Percentiles rank a stretch among this genome's conserved stretches.
phyloP scores from a whole-genome alignment of 1,140 invertebrate genomes.

The Asbolus verrucosus region DNA sequence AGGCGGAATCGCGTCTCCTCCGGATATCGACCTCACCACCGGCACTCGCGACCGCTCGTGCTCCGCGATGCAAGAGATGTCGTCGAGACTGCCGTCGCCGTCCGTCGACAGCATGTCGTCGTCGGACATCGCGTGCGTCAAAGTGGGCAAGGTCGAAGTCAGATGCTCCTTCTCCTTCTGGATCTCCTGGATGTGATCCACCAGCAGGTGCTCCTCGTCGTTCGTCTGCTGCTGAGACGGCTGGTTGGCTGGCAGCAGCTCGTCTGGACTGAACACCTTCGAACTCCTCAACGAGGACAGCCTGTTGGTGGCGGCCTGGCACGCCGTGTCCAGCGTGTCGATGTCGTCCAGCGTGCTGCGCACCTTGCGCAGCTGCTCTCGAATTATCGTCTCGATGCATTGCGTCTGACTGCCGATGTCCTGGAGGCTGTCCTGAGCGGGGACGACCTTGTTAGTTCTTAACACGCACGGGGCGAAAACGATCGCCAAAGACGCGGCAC shows the following conservation, averaged over 20 bases:
- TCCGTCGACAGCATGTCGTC: slow-evolving; percentile 85
- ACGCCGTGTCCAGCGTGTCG: slow-evolving; percentile 85
- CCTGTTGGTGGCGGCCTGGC: slow-evolving; percentile 80
- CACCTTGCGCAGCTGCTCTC: slow-evolving; percentile 76
- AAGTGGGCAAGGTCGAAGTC: slow-evolving; percentile 81
- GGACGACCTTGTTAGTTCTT: slow-evolving; percentile 84
- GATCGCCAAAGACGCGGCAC: slow-evolving; percentile 89
- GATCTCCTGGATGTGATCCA: slow-evolving; percentile 80
- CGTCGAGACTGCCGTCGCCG: slow-evolving; percentile 76
- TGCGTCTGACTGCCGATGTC: slow-evolving; percentile 84
- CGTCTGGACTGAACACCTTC: slow-evolving; percentile 77
- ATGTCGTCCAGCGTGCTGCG: slow-evolving; percentile 87
- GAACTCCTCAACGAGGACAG: slow-evolving; percentile 80
- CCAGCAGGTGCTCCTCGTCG: slow-evolving; percentile 77
- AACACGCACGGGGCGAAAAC: slow-evolving; percentile 96
- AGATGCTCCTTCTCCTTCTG: slow-evolving; percentile 86
- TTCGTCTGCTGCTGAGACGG: slow-evolving; percentile 64
- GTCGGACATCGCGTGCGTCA: slow-evolving; percentile 84
- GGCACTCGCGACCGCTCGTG: slow-evolving; percentile 55
- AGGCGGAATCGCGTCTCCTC: slow-evolving; percentile 53
- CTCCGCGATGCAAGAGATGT: slow-evolving; percentile 64
- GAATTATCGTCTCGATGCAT: slow-evolving; percentile 90
- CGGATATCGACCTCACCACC: slow-evolving; percentile 61
- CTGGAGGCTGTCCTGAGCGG: slow-evolving; percentile 89
- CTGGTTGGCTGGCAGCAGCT: slow-evolving; percentile 67